phyloP scores from a whole-genome alignment of 2,113 vertebrate species.

The Canis aureus region DNA sequence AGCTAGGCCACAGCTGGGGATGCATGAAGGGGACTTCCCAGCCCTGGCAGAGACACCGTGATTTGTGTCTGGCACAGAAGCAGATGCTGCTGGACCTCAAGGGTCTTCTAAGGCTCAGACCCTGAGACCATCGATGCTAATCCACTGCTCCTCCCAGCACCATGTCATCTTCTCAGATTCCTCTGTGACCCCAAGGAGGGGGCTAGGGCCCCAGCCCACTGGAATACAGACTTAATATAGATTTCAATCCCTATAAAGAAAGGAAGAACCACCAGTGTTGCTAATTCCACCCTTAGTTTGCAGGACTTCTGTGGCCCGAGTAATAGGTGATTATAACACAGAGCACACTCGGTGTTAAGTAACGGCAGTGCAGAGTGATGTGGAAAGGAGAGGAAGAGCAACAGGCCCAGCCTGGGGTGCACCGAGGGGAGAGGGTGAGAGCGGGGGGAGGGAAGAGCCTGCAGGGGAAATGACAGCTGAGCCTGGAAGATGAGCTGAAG shows the following conservation, averaged over 20 bases:
- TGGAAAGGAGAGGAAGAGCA: neutral
- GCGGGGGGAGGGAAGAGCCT: neutral
- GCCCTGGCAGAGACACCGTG: neutral
- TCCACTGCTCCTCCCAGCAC: neutral
- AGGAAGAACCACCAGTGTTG: neutral
- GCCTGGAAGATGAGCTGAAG: neutral
- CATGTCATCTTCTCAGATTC: neutral
- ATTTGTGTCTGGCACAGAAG: neutral
- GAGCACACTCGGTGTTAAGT: neutral
- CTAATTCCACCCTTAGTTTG: neutral
- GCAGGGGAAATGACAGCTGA: neutral
- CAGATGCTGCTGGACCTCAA: neutral
- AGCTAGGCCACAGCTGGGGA: neutral
- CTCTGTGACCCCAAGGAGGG: neutral
- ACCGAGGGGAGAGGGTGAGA: fast-evolving
- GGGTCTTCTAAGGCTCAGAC: neutral
- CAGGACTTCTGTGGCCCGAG: neutral
- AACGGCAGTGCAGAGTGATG: neutral
- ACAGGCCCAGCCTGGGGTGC: too few relatives aligned
- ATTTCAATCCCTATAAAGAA: neutral
- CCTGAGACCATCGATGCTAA: neutral
- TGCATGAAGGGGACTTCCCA: neutral
- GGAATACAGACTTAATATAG: neutral
- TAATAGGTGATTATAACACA: neutral
- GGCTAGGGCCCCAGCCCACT: neutral